Conservation (phyloP, 2,888 invertebrate genomes). For the Luperina nickerlii region DNA sequence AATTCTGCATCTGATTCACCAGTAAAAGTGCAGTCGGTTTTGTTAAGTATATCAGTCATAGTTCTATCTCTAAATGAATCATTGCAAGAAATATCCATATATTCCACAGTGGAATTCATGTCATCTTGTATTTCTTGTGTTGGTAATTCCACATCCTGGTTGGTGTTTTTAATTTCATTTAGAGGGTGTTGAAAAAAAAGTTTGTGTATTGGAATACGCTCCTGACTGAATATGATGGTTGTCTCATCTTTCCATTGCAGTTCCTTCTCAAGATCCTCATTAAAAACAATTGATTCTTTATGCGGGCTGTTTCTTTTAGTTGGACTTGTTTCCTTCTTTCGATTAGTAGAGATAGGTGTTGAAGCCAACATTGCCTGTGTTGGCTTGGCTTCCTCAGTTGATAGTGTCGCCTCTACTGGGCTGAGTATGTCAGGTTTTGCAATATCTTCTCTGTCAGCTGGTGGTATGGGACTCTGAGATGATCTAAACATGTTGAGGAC, state of each 20-base stretch:
- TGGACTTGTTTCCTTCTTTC: constrained; percentile 72
- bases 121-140: constrained; percentile 35
- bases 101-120: constrained; percentile 78
- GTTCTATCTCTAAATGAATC: constrained; percentile 75
- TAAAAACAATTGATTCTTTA: constrained; percentile 85
- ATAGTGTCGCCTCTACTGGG: constrained; percentile 46
- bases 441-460: constrained; percentile 67
- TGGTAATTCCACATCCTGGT: constrained; percentile 37
- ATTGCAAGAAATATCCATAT: constrained; percentile 84
- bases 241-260: constrained; percentile 87
- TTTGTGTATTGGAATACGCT: constrained; percentile 85
- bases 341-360: constrained; percentile 78
- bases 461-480: constrained; percentile 85
- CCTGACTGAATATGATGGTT: constrained; percentile 82
- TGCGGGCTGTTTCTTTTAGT: constrained; percentile 80
- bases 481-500: constrained; percentile 86
- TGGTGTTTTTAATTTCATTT: constrained; percentile 51
- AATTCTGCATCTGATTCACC: constrained; percentile 85
- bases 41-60: constrained; percentile 67
- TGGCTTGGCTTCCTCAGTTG: constrained; percentile 50
- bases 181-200: constrained; percentile 74
- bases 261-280: constrained; percentile 85
- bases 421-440: constrained; percentile 55
- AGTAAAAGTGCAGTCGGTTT: constrained; percentile 59
- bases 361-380: constrained; percentile 73